Conservation (phyloP, 2,888 invertebrate genomes). For the Colostygia pectinataria region DNA sequence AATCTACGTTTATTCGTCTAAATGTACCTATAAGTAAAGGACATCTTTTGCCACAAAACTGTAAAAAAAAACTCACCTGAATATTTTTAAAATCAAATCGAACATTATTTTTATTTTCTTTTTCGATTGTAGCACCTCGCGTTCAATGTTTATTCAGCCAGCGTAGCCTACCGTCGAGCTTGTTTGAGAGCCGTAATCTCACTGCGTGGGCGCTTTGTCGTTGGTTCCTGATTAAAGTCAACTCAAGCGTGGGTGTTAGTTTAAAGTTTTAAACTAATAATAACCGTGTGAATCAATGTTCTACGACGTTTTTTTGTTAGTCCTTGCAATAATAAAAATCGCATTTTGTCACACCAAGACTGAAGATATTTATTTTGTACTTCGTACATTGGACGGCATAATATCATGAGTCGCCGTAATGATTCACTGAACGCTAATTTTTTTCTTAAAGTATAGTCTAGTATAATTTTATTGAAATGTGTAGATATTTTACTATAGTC, state of each 20-base stretch:
- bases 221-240: slow-evolving; percentile 11
- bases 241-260: not conserved
- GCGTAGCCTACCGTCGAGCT: not conserved
- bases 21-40: too few relatives aligned
- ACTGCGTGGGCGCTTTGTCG: not conserved
- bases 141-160: not conserved
- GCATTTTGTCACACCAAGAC: too few relatives aligned
- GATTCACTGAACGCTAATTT: too few relatives aligned
- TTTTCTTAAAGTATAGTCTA: too few relatives aligned
- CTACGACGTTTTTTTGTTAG: slow-evolving; percentile 9
- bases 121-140: not conserved
- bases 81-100: slow-evolving; percentile 27
- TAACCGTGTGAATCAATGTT: slow-evolving; percentile 12
- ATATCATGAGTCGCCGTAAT: too few relatives aligned
- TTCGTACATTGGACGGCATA: too few relatives aligned
- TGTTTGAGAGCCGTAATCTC: slow-evolving; percentile 7
- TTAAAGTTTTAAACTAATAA: slow-evolving; percentile 14
- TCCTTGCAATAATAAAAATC: not conserved
- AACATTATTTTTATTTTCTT: slow-evolving; percentile 22
- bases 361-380: too few relatives aligned
- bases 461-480: too few relatives aligned
- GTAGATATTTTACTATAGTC: too few relatives aligned
- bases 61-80: slow-evolving; percentile 25
- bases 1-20: too few relatives aligned
- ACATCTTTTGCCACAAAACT: too few relatives aligned